Base-by-base conservation (phyloP, 2,888 invertebrate species). In the Scaptomyza parva region DNA sequence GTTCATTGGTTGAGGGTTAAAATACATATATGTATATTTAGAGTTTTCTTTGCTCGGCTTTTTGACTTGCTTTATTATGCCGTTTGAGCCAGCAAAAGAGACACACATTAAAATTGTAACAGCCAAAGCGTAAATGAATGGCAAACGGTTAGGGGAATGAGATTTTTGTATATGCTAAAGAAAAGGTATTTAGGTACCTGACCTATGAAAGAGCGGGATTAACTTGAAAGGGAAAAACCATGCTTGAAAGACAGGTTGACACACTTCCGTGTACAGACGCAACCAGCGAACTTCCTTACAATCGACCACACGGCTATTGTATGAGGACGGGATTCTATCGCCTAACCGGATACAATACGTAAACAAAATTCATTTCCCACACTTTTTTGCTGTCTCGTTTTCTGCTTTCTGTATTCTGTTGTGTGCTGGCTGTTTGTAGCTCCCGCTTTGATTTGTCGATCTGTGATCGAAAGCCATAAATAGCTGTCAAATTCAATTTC, bases 101-200 rank as follows among this genome's bases (percentile, higher is more conserved):
- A 74, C 48, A 70, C 54, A 64, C 85, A 86, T 82, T 86, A 86
- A 86, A 84, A 76, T 76, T 86, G 86, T 82, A 86, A 51, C 82
- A 84, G 62, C 14, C 55, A 52, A 14, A 35, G 33, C 43, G 51
- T 53, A 44, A 52, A 55, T 37, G 41, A 44, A 54, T 51, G 41
- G 59, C 51, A 57, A 54, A 39, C 8, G 17, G 40, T 18, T 33
- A 20, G 57, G 54, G 26, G 22, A 44, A 39, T 28, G 14, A 22
- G 28, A 22, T 22, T 53, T 48, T 52, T 24, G 47, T n/a, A 9
- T 37, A 48, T 41, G 54, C 39, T 40, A 48, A 47, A 48, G 51
- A 64, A 20, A 58, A 57, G 35, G 41, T 44, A 22, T 28, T 3
- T 70, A 74, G 75, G 61, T 62, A 74, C 28, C 11, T 2, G 17